These are phyloP conservation scores for Callinectes sapidus DNA, from an alignment of 2,888 invertebrate species.

Conservation along the genomic window DNA sequence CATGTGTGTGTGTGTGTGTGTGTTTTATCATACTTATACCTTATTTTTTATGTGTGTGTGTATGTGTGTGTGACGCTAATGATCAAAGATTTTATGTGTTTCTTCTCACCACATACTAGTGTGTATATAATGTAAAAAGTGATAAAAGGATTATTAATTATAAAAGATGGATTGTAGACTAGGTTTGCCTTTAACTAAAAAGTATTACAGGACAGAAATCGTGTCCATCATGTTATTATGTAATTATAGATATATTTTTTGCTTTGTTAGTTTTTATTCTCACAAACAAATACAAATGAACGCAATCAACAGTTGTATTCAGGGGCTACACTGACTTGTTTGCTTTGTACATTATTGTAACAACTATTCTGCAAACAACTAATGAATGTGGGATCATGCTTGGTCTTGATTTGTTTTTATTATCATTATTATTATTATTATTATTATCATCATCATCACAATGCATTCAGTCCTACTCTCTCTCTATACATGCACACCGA, in stretches of 20 bases:
- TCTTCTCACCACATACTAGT: constrained; percentile 7
- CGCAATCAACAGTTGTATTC: constrained; percentile 13
- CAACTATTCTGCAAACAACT: background rate
- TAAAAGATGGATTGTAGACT: constrained; percentile 28
- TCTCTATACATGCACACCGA: background rate
- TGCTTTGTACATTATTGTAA: background rate
- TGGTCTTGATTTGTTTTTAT: background rate
- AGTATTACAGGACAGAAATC: constrained; percentile 16
- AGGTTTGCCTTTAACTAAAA: constrained; percentile 34
- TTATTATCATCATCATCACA: background rate
- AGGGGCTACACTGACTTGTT: constrained; percentile 33
- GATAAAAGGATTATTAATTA: constrained; percentile 23
- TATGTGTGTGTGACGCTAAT: constrained; percentile 43
- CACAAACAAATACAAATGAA: constrained; percentile 36
- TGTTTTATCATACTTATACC: background rate
- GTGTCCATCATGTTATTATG: constrained; percentile 22
- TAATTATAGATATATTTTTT: constrained; percentile 31
- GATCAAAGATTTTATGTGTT: constrained; percentile 58
- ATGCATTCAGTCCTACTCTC: background rate
- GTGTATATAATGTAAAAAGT: constrained; percentile 55
- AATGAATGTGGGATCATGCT: background rate
- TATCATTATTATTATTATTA: background rate
- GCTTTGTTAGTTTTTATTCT: constrained; percentile 25
- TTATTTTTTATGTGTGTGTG: constrained; percentile 2
- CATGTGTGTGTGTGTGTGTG: constrained; percentile 44